Percentiles rank a stretch among this genome's conserved stretches.
Conservation (phyloP, 2,797 vertebrate genomes). For the Melanotaenia nigrans region DNA sequence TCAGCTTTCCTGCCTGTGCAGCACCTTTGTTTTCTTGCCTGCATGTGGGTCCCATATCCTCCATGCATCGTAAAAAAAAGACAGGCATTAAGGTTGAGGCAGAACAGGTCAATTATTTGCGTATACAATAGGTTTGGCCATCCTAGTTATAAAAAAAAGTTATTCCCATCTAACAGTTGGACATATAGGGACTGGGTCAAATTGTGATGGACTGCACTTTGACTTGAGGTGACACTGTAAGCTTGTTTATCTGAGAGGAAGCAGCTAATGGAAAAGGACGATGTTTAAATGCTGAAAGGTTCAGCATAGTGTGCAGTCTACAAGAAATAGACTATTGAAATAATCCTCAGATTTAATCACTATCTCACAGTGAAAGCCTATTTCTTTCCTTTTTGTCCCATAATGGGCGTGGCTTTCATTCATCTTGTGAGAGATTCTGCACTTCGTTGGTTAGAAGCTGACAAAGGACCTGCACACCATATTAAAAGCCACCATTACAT, state of each 20-base stretch:
- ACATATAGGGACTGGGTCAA: conserved; percentile 17
- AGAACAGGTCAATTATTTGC: neutral
- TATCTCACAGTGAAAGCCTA: conserved; percentile 40
- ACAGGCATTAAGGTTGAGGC: too few relatives aligned
- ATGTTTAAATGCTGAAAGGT: conserved; percentile 50
- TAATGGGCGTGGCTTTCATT: conserved; percentile 57
- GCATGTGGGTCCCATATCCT: too few relatives aligned
- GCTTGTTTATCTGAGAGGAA: conserved; percentile 53
- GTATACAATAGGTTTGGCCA: neutral
- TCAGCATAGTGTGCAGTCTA: conserved; percentile 27
- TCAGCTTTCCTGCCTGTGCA: too few relatives aligned
- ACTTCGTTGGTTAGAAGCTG: conserved; percentile 57
- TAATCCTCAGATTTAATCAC: conserved; percentile 65
- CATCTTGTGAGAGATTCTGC: conserved; percentile 58
- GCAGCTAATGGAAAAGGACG: conserved; percentile 54
- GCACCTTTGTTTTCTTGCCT: too few relatives aligned
- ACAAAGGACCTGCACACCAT: conserved; percentile 62
- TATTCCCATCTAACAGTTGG: conserved; percentile 11
- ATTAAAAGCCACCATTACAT: conserved; percentile 71
- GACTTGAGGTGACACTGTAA: conserved; percentile 46
- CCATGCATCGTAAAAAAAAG: too few relatives aligned
- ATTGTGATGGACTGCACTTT: conserved; percentile 23
- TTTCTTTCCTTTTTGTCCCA: conserved; percentile 51
- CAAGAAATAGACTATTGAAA: conserved; percentile 42
- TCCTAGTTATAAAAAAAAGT: conserved; percentile 8